Percentiles rank a stretch among this genome's conserved stretches.
phyloP scores from a whole-genome alignment of 2,113 vertebrate species.

The Lophius piscatorius region DNA sequence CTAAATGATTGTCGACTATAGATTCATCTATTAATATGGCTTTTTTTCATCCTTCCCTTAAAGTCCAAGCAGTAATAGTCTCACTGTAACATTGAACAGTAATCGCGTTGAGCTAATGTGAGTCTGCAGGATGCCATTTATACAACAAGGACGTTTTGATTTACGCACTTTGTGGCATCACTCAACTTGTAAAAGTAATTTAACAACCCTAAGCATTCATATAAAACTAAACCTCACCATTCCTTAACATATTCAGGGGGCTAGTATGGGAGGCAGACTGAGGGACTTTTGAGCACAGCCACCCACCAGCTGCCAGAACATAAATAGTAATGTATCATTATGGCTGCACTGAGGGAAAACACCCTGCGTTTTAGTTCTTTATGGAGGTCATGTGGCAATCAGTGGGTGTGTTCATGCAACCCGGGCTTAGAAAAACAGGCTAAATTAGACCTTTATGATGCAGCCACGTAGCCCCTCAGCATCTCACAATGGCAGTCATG shows the following conservation, averaged over 20 bases:
- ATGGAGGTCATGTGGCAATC: slow-evolving; percentile 78
- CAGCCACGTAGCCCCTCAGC: slow-evolving; percentile 51
- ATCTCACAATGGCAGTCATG: slow-evolving; percentile 34
- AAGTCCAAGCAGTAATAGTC: slow-evolving; percentile 11
- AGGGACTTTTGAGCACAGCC: slow-evolving; percentile 72
- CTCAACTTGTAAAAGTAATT: slow-evolving; percentile 56
- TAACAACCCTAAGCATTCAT: slow-evolving; percentile 52
- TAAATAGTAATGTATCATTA: slow-evolving; percentile 85
- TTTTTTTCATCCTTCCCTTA: slow-evolving; percentile 21
- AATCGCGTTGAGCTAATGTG: not conserved
- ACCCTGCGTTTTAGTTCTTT: slow-evolving; percentile 82
- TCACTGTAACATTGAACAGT: slow-evolving; percentile 6
- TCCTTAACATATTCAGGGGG: slow-evolving; percentile 66
- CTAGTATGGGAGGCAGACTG: slow-evolving; percentile 74
- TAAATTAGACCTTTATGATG: slow-evolving; percentile 78
- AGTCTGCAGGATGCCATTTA: slow-evolving; percentile 27
- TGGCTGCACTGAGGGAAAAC: slow-evolving; percentile 77
- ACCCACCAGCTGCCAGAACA: slow-evolving; percentile 79
- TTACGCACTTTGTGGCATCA: slow-evolving; percentile 35
- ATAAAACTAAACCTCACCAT: slow-evolving; percentile 57
- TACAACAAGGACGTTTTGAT: slow-evolving; percentile 35
- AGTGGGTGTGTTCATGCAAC: slow-evolving; percentile 75
- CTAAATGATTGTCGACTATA: slow-evolving; percentile 1
- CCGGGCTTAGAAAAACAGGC: slow-evolving; percentile 74
- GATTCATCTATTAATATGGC: not conserved